Conservation (phyloP, 2,888 invertebrate genomes). For the Tipula vernalis region DNA sequence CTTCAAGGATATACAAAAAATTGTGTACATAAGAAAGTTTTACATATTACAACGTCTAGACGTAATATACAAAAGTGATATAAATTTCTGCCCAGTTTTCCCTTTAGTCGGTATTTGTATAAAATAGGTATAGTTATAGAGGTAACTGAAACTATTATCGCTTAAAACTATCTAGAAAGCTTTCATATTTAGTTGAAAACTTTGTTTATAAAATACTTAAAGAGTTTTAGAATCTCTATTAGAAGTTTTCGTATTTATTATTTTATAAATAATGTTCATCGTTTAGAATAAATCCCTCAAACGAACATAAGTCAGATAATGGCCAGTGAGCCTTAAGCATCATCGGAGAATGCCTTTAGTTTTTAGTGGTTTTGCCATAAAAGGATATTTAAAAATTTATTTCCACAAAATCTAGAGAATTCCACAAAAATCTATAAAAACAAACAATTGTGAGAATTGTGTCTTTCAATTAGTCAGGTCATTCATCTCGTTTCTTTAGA, state of each 20-base stretch:
- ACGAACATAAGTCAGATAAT: too few relatives aligned
- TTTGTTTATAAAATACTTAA: not conserved
- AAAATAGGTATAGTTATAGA: not conserved
- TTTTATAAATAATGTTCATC: not conserved
- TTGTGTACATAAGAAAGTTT: not conserved
- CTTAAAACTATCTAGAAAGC: not conserved
- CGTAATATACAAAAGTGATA: not conserved
- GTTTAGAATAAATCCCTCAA: too few relatives aligned
- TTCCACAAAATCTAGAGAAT: too few relatives aligned
- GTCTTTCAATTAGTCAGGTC: too few relatives aligned
- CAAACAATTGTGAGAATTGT: too few relatives aligned
- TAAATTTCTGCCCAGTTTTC: not conserved
- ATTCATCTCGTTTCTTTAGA: too few relatives aligned
- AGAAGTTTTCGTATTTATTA: not conserved
- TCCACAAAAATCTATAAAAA: too few relatives aligned
- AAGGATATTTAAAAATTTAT: too few relatives aligned
- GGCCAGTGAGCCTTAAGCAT: too few relatives aligned
- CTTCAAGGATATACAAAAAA: not conserved
- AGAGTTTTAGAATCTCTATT: not conserved
- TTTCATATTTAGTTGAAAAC: not conserved
- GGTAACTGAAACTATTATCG: not conserved
- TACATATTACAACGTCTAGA: not conserved
- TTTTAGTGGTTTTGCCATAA: too few relatives aligned
- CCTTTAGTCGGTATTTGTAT: not conserved
- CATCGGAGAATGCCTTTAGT: too few relatives aligned